Base-by-base conservation (phyloP, 1,140 invertebrate species). In the Neodiprion fabricii region DNA sequence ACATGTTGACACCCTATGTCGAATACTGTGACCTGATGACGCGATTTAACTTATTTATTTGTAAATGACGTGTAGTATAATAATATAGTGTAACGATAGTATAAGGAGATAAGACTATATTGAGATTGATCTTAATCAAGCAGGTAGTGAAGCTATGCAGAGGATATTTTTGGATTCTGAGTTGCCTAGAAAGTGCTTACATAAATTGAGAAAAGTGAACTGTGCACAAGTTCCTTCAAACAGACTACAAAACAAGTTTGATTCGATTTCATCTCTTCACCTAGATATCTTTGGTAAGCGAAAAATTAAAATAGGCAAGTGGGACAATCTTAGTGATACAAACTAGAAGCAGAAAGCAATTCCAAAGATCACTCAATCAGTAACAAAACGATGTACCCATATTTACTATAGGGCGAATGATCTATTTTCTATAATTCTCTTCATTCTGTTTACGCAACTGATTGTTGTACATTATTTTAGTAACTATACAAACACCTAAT, bases 321-420 rank as follows among this genome's bases (percentile, higher is more conserved):
- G 17, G 53, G 53, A 61, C 53, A 61, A 61, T 61, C 53, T 61
- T 61, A 17, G 53, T 61, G 4, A 17, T 61, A 7, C n/a, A 61
- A 61, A 14, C 5, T 17, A 61, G n/a, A 17, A 17, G 53, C 53
- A 17, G 9, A 14, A 61, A 8, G n/a, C 53, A 17, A 61, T 61
- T 61, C 53, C 53, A 61, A 61, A 61, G 53, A 61, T 61, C 53
- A 61, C 53, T 61, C 53, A 61, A 61, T 61, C 53, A 9, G 53
- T 8, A 17, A 61, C n/a, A 61, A 14, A 14, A 17, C n/a, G 11
- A 61, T 61, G 3, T 9, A 61, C 4, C n/a, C n/a, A 61, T 17
- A 17, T 17, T 14, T 12, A 14, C 3, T 61, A 8, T 9, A 61
- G 11, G 4, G 53, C 4, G 53, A 61, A 61, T 14, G 1, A 61